Base-by-base conservation (phyloP, 2,113 vertebrate species). In the Platichthys flesus region DNA sequence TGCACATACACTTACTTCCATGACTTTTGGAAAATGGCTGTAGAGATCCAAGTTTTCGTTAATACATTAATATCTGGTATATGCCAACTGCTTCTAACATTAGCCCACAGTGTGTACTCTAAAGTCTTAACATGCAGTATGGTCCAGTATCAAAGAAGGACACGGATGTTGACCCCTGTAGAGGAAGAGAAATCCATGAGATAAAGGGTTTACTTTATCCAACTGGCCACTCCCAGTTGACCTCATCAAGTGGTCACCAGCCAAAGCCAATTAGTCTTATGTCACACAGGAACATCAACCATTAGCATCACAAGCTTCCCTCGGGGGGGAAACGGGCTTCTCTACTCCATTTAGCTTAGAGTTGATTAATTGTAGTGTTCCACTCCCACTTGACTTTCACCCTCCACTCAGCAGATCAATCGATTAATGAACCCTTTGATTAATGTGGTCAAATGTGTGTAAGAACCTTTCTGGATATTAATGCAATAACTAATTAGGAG, bases 241-340 rank as follows among this genome's bases (percentile, higher is more conserved):
- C 71, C 84, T 89, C 83, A 74, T 82, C 82, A 47, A 73, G 75
- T 52, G 79, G 79, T 77, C 67, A 84, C 42, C 2, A 51, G 86
- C 71, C 71, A 87, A 89, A 87, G 85, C 88, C 89, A 91, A 91
- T 93, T 91, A 90, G 71, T 71, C 54, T 83, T 83, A 91, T 88
- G 88, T 88, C 85, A 79, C 76, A 31, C 77, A 70, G 59, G 72
- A 72, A 79, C 74, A 51, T 9, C 10, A 62, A 52, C 64, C 74
- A 76, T 75, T 85, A 54, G 60, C 84, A 68, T 80, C 67, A 24
- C 61, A 20, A 3, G n/a, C 52, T 74, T 60, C 78, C 67, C 74
- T 31, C 64, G 8, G 71, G 18, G 8, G 71, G 18, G 28, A 49
- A 54, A 59, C 51, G 31, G 24, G n/a, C 71, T 37, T 67, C 64